Evolutionary conservation across 1,140 invertebrate genomes (phyloP).

Genomic region (Medauroidea extradentata): DNA sequence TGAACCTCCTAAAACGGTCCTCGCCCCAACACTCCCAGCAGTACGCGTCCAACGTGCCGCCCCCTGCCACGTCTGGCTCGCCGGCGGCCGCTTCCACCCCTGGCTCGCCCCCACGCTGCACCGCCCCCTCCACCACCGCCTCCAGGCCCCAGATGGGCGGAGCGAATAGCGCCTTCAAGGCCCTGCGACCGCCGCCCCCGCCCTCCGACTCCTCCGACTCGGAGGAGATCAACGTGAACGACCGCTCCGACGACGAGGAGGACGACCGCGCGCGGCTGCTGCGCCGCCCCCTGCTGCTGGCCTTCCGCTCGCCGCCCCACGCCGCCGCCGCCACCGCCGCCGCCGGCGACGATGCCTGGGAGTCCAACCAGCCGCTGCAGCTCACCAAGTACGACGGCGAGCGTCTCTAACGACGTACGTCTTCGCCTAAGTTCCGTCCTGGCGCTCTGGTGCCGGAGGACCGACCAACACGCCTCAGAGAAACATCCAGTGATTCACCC

Average conservation of each 20-base stretch:
- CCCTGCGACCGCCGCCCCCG: neutral
- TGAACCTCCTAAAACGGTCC: conserved; percentile 79
- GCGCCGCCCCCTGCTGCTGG: neutral
- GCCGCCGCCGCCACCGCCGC: neutral
- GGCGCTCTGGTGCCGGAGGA: no score
- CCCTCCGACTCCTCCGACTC: conserved; percentile 1
- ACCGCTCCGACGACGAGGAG: conserved; percentile 7
- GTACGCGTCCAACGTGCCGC: conserved; percentile 37
- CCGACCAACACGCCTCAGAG: no score
- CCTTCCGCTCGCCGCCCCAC: neutral
- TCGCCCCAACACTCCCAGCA: conserved; percentile 35
- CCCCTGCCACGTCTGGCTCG: conserved; percentile 39
- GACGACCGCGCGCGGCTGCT: neutral
- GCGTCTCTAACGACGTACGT: neutral
- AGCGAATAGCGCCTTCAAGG: conserved; percentile 13
- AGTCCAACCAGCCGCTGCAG: neutral
- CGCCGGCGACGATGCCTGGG: neutral
- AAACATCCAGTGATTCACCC: no score
- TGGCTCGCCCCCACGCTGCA: conserved; percentile 8
- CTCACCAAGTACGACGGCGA: conserved; percentile 10
- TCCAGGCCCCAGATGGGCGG: conserved; percentile 12
- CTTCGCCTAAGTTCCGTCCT: no score
- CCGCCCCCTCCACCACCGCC: conserved; percentile 1
- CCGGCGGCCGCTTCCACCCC: conserved; percentile 11
- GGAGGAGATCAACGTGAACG: conserved; percentile 13